These are phyloP conservation scores for Monochamus alternatus DNA, from an alignment of 2,888 invertebrate genomes.

Conservation along the genomic window DNA sequence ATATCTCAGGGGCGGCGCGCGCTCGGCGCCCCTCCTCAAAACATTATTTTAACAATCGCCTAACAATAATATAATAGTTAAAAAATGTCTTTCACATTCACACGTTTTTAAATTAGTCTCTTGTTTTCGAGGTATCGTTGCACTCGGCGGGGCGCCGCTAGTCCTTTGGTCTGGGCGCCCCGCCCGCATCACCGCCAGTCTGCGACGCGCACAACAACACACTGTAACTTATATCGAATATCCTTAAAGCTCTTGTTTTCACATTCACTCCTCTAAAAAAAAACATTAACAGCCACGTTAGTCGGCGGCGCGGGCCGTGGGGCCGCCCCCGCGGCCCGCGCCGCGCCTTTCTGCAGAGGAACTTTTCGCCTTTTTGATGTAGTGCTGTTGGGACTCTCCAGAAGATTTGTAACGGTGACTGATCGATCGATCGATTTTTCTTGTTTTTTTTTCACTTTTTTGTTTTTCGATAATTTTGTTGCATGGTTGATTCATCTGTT, in stretches of 20 bases:
- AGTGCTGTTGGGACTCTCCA: slow-evolving; percentile 45
- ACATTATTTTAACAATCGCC: slow-evolving; percentile 71
- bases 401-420: slow-evolving; percentile 38
- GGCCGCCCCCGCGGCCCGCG: slow-evolving; percentile 51
- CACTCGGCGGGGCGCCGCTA: slow-evolving; percentile 6
- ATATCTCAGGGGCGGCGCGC: slow-evolving; percentile 54
- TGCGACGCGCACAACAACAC: slow-evolving; percentile 34
- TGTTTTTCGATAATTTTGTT: slow-evolving; percentile 43
- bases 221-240: slow-evolving; percentile 10
- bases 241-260: slow-evolving; percentile 47
- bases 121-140: slow-evolving; percentile 23
- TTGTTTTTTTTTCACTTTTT: too few species aligned
- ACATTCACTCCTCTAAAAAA: slow-evolving; percentile 61
- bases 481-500: slow-evolving; percentile 34
- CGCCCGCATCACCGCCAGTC: slow-evolving; percentile 14
- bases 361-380: slow-evolving; percentile 62
- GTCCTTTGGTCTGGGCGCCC: slow-evolving; percentile 27
- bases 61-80: slow-evolving; percentile 71
- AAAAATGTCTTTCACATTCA: slow-evolving; percentile 66
- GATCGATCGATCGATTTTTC: background rate
- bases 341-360: slow-evolving; percentile 61
- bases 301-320: slow-evolving; percentile 47
- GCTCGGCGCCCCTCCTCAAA: slow-evolving; percentile 44
- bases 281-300: slow-evolving; percentile 67
- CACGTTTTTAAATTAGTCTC: slow-evolving; percentile 50